phyloP scores from a whole-genome alignment of 2,797 vertebrate genomes.

The Gallinago solitaria region DNA sequence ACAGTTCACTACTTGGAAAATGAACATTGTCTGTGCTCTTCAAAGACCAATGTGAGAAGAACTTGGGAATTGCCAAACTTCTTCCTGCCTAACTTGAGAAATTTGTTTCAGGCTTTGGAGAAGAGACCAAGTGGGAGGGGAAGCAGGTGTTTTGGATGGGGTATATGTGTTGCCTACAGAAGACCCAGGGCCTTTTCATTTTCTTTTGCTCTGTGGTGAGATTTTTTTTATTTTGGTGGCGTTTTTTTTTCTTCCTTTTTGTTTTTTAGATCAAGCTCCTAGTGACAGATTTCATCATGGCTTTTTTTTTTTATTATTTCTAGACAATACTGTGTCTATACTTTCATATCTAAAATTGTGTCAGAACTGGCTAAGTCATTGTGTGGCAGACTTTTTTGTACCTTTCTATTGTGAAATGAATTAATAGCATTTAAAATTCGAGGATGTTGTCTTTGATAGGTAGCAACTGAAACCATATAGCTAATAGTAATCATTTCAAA shows the following conservation, averaged over 20 bases:
- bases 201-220: not conserved
- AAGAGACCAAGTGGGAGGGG: fast-evolving
- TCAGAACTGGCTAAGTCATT: not conserved
- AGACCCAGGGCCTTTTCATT: not conserved
- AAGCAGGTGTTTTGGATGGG: not conserved
- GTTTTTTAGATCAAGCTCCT: not conserved
- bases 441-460: not conserved
- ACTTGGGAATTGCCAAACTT: not conserved
- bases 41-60: not conserved
- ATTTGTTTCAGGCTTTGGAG: not conserved
- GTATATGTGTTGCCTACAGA: not conserved
- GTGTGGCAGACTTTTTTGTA: not conserved
- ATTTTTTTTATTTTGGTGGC: not conserved
- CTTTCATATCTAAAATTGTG: not conserved
- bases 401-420: not conserved
- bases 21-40: not conserved
- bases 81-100: fast-evolving
- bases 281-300: not conserved
- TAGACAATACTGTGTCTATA: not conserved
- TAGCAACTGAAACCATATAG: not conserved
- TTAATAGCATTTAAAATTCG: not conserved
- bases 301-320: not conserved
- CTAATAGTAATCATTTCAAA: not conserved
- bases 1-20: not conserved
- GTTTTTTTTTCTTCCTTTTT: no score